A percentile compares a stretch with the other conserved stretches of the same genome.
Evolutionary conservation across 2,113 vertebrate species (phyloP).

Genomic region (Cnemophilus loriae): DNA sequence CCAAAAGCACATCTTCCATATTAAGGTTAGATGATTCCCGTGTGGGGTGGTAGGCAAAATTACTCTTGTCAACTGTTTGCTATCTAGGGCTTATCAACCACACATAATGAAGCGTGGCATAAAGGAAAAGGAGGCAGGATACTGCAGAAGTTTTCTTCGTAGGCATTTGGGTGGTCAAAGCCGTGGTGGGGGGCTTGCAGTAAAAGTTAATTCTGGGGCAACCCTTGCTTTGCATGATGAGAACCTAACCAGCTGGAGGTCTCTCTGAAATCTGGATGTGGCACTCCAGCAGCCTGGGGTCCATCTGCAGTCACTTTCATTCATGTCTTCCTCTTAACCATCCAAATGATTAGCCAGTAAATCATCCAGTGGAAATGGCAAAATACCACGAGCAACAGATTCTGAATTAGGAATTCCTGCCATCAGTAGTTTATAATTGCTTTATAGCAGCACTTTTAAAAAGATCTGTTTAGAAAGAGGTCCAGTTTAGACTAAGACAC

Average conservation of each 20-base stretch:
- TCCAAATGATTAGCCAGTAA: neutral
- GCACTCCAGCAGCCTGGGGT: neutral
- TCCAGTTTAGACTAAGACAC: neutral
- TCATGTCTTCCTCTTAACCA: slow-evolving; percentile 16
- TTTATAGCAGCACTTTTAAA: neutral
- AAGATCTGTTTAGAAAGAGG: neutral
- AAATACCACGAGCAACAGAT: neutral
- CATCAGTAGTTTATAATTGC: neutral
- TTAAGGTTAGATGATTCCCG: neutral
- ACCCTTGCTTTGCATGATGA: neutral
- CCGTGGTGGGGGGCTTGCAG: neutral
- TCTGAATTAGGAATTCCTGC: neutral
- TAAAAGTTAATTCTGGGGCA: slow-evolving; percentile 8
- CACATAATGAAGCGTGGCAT: neutral
- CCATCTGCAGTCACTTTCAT: slow-evolving; percentile 37
- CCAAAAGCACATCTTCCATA: neutral
- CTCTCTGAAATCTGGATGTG: neutral
- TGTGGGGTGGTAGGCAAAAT: neutral
- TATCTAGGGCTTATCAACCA: neutral
- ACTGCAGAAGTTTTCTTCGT: neutral
- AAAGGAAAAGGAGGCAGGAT: neutral
- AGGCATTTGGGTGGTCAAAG: slow-evolving; percentile 10
- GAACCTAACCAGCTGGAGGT: neutral
- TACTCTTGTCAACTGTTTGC: neutral
- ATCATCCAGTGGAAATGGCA: neutral